Base-by-base conservation (phyloP, 2,113 vertebrate genomes). In the Pangasianodon gigas region DNA sequence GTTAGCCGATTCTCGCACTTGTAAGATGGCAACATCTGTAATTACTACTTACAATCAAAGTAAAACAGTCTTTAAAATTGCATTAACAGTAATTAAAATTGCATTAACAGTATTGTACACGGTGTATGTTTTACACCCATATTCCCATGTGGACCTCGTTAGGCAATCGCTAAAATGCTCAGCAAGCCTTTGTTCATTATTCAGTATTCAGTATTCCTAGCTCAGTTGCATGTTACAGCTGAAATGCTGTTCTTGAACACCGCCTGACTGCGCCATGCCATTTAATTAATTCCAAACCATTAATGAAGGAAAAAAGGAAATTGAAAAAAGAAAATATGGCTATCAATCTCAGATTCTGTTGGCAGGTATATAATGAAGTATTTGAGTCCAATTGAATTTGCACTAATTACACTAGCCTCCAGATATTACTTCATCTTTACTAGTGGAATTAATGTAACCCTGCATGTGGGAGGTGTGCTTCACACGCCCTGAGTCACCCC, bases 301-400 rank as follows among this genome's bases (percentile, higher is more conserved):
- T 96, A 95, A 96, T 96, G 94, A 95, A 93, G 62, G n/a, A 85
- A 92, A 93, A 94, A 93, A 85, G 88, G 86, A 91, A 91, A 93
- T 93, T 92, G 91, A 83, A 94, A 94, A 93, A 90, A 92, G 94
- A 94, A 95, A 95, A 94, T 95, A 94, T 95, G 92, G 93, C 94
- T 90, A 95, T 96, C 94, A 94, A 94, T 95, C 92, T 92, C 93
- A 89, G 90, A 88, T 95, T 94, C 94, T 95, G 94, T 94, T 95
- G 95, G 94, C 95, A 95, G 95, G 93, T 95, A 91, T 94, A 95
- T 95, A 96, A 95, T 96, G 94, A 95, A 96, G 94, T 95, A 95
- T 95, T 93, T 94, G 92, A 94, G 90, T 94, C 95, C 94, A 95
- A 95, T 94, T 95, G 94, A 96, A 96, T 94, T 94, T 94, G 93